Percentiles rank a stretch among this genome's conserved stretches.
These are phyloP conservation scores for Drosophila setifemur DNA, from an alignment of 1,140 invertebrate species.

Conservation along the genomic window DNA sequence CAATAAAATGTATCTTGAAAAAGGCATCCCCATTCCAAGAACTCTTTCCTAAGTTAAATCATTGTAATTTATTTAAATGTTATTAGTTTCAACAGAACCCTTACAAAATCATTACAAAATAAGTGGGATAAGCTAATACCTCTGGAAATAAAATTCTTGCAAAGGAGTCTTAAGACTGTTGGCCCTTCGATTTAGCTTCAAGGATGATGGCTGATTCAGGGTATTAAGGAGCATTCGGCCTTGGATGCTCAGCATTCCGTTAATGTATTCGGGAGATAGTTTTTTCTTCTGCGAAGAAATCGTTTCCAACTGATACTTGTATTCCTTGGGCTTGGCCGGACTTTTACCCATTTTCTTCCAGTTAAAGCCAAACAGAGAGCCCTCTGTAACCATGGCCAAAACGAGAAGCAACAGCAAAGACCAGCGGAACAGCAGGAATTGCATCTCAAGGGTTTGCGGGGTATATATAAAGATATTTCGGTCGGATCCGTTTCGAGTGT, in stretches of 20 bases:
- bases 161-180: not conserved
- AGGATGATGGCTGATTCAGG: constrained; percentile 8
- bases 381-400: not conserved
- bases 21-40: too few relatives aligned
- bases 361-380: not conserved
- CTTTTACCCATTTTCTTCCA: not conserved
- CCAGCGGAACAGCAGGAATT: not conserved
- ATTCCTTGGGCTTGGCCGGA: not conserved
- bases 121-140: too few relatives aligned
- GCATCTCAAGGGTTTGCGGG: not conserved
- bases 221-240: constrained; percentile 22
- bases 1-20: too few relatives aligned
- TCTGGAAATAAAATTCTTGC: too few relatives aligned
- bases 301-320: not conserved
- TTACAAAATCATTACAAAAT: too few relatives aligned
- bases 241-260: constrained; percentile 19
- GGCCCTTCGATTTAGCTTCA: constrained; percentile 2
- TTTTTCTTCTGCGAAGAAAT: not conserved
- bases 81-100: too few relatives aligned
- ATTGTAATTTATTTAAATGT: too few relatives aligned
- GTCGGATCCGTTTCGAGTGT: not conserved
- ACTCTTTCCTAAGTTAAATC: too few relatives aligned
- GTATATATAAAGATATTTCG: not conserved
- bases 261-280: constrained; percentile 20
- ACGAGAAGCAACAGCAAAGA: not conserved